These are phyloP conservation scores for Lacanobia oleracea DNA, from an alignment of 2,888 invertebrate species.

Conservation along the genomic window DNA sequence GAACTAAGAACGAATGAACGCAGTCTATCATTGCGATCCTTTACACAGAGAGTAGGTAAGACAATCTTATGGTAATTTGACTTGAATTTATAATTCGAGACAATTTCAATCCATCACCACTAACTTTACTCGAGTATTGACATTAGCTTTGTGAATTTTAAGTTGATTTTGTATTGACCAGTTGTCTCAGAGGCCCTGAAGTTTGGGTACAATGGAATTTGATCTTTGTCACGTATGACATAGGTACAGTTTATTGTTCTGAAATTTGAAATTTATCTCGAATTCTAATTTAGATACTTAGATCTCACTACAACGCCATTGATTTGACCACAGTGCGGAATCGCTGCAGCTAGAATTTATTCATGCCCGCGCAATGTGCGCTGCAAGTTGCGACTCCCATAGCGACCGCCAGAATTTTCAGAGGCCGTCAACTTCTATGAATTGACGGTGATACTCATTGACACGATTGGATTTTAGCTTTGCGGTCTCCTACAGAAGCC, in stretches of 20 bases:
- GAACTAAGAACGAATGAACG: slow-evolving; percentile 1
- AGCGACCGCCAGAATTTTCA: not conserved
- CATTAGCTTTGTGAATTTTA: no score
- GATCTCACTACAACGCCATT: slow-evolving; percentile 1
- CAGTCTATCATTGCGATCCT: not conserved
- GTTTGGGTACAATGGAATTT: no score
- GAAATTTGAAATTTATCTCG: no score
- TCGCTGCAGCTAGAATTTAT: no score
- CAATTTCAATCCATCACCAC: no score
- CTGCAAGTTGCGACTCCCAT: not conserved
- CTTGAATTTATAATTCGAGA: not conserved
- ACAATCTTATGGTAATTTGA: not conserved
- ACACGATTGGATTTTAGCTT: not conserved
- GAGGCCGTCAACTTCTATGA: no score
- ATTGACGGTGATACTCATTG: not conserved
- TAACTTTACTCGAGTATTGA: no score
- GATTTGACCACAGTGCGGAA: not conserved
- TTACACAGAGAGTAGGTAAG: slow-evolving; percentile 1
- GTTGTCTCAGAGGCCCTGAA: no score
- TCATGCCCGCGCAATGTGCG: not conserved
- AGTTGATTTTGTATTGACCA: no score
- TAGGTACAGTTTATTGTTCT: no score
- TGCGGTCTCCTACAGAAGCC: no score
- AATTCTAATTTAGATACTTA: not conserved
- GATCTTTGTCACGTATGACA: no score